Evolutionary conservation across 2,113 vertebrate genomes (phyloP), one percentile per base, ranked within the genome.

Genomic region (Thryonomys swinderianus): DNA sequence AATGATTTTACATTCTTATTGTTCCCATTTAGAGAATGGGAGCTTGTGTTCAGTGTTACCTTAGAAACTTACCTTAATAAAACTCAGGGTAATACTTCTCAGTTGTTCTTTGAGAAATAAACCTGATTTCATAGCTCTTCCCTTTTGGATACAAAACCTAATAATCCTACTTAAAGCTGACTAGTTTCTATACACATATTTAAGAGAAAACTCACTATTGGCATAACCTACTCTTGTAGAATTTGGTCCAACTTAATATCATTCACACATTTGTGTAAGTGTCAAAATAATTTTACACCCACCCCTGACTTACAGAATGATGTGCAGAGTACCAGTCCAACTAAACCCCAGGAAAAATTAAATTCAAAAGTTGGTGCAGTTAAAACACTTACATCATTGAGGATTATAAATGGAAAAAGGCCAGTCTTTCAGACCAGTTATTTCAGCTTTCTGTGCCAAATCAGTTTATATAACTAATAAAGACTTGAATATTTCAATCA

Each of bases 401-500:
- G 92, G 96, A 96, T 95, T 89, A 88, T 95, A 82, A 57, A 74
- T 82, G 92, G 96, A 90, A 97, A 51, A 97, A 95, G 86, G 74
- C 74, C 93, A 79, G 55, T 91, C 62, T 95, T 95, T 93, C 82
- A 95, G 69, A 86, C 88, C 96, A 78, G 98, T 97, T 98, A 96
- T 97, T 98, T 51, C 48, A 51, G 48, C 48, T 51, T 51, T 51
- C 48, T 51, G 48, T 51, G 48, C 48, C 48, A 51, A 51, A 51
- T 51, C 48, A 51, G 48, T 51, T n/a, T 51, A 51, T 51, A 51
- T 51, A 97, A 97, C 96, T 87, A 95, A 96, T 97, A 92, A 98
- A 86, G 51, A 96, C 67, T 97, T 96, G 96, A 96, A n/a, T 94
- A 97, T 97, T 96, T 95, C 92, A 97, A 97, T 97, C 83, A 95